Evolutionary conservation across 2,888 invertebrate species (phyloP).

Genomic region (Tolmerus cingulatus): DNA sequence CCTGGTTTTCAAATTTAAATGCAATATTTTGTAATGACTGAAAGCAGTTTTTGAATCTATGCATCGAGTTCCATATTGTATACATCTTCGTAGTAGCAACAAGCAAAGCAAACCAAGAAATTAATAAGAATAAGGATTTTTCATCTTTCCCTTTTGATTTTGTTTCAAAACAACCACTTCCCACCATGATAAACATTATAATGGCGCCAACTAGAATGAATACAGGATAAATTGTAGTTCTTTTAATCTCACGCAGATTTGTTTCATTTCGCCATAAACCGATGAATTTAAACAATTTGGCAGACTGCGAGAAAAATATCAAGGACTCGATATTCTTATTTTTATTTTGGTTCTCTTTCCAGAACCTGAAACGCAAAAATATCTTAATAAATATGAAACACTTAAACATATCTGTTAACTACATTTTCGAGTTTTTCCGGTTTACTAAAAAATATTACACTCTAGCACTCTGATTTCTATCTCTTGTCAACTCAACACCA

Average conservation of each 20-base stretch:
- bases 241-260: not conserved
- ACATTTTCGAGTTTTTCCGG: not conserved
- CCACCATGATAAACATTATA: not conserved
- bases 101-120: not conserved
- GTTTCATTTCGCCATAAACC: not conserved
- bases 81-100: not conserved
- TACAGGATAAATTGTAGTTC: not conserved
- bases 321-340: not conserved
- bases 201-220: not conserved
- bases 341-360: not conserved
- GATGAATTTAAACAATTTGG: not conserved
- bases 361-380: not conserved
- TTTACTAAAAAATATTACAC: not conserved
- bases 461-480: not conserved
- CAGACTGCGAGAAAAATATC: not conserved
- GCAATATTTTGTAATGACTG: not conserved
- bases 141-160: not conserved
- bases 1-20: not conserved
- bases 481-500: not conserved
- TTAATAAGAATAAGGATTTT: not conserved
- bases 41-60: not conserved
- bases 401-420: not conserved
- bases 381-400: not conserved
- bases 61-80: not conserved
- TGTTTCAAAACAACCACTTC: not conserved